Conservation (phyloP, 1,140 invertebrate genomes). For the Araneus ventricosus region DNA sequence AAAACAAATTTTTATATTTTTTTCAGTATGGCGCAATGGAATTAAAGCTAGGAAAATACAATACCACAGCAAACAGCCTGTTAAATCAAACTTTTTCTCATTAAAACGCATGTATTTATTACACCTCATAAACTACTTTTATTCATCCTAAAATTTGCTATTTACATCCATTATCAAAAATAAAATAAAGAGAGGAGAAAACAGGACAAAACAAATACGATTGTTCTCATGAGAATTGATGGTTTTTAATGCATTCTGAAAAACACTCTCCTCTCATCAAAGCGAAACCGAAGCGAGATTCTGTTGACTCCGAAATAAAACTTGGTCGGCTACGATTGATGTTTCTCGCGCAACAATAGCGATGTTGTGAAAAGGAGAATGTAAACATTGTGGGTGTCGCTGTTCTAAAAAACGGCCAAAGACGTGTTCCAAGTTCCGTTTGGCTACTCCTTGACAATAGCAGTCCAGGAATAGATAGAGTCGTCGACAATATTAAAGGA, state of each 20-base stretch:
- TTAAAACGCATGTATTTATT: no score
- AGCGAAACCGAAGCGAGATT: neutral
- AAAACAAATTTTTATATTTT: no score
- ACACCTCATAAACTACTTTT: no score
- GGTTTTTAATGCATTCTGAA: neutral
- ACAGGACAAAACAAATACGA: no score
- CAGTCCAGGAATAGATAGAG: conserved; percentile 60
- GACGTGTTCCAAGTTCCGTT: conserved; percentile 21
- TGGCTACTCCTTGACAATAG: conserved; percentile 56
- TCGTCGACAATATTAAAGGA: conserved; percentile 72
- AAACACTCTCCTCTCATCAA: neutral
- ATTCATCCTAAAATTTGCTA: no score
- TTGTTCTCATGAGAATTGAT: neutral
- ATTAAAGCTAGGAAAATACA: no score
- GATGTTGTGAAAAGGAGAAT: conserved; percentile 64
- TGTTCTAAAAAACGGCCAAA: conserved; percentile 54
- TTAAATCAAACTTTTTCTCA: no score
- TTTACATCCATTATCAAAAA: no score
- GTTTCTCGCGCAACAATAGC: conserved; percentile 4
- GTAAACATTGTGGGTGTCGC: conserved; percentile 74
- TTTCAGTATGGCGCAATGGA: no score
- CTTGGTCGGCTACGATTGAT: conserved; percentile 33
- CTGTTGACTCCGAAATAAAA: conserved; percentile 46
- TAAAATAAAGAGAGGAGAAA: no score
- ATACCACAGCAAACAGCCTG: no score